These are phyloP conservation scores for Ceratitis capitata DNA, from an alignment of 1,140 invertebrate species.

Conservation along the genomic window DNA sequence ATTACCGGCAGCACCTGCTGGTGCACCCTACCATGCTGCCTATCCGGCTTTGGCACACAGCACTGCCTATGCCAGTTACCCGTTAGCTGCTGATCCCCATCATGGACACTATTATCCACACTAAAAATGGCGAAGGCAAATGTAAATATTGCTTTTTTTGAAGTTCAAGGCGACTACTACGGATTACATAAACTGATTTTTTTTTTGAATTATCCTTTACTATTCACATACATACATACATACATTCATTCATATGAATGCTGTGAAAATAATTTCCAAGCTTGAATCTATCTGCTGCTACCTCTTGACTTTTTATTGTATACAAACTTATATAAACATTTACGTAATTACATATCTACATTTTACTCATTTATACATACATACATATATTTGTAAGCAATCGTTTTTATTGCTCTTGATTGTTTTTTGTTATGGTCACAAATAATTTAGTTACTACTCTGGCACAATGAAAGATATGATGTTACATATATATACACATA, in stretches of 20 bases:
- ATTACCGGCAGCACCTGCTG: slow-evolving; percentile 47
- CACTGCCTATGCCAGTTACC: slow-evolving; percentile 55
- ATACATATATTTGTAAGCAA: slow-evolving; percentile 3
- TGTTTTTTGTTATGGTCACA: background rate
- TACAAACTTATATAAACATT: background rate
- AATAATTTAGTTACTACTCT: slow-evolving; percentile 7
- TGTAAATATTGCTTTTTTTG: too few species aligned
- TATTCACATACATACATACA: too few species aligned
- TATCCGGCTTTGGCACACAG: slow-evolving; percentile 59
- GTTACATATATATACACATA: background rate
- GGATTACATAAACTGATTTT: background rate
- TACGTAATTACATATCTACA: background rate
- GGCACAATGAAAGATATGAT: background rate
- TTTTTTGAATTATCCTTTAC: too few species aligned
- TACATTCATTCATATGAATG: too few species aligned
- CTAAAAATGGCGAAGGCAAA: background rate
- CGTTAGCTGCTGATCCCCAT: slow-evolving; percentile 19
- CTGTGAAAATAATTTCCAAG: background rate
- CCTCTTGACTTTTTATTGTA: background rate
- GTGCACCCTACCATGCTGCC: slow-evolving; percentile 57
- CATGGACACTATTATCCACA: slow-evolving; percentile 52
- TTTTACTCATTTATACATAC: background rate
- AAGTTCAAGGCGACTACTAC: background rate
- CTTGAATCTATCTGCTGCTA: slow-evolving; percentile 11
- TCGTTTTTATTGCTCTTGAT: slow-evolving; percentile 23